Evolutionary conservation across 2,113 vertebrate species (phyloP), one percentile per base, ranked within the genome.

Genomic region (Oreotrochilus melanogaster): DNA sequence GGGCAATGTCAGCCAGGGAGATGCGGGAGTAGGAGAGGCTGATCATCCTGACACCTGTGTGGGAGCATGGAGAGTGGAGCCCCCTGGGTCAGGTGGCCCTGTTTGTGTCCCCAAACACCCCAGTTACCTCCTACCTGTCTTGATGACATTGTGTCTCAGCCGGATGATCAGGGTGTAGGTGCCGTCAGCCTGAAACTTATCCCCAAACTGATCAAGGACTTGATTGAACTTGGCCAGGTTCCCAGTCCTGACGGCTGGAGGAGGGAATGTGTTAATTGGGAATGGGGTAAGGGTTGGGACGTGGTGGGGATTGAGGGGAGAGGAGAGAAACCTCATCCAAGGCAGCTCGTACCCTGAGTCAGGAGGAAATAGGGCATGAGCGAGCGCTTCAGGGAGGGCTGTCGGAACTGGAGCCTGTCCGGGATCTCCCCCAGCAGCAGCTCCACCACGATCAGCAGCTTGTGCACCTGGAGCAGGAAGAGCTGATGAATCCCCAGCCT

Each of bases 131-230:
- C 78, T 88, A 99, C 99, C 99, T 14, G 99, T 99, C 97, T 99
- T 99, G 96, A 99, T 99, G 97, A 99, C 99, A 1, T 99, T 99
- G 98, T 99, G 99, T 89, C 99, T 97, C 67, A 99, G 98, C 19
- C 99, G 98, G 95, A 99, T 99, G 98, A 99, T 99, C 31, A 99
- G 98, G 7, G 99, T 99, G 96, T 99, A 99, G 53, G 99, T 99
- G 85, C 99, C 99, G 1, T 99, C 99, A 0, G 99, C 96, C 97
- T 99, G 99, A 58, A 99, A 99, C 98, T 99, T 99, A 98, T 99
- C 99, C 22, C 98, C 98, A 96, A 99, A 99, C 98, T 99, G 98
- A 82, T 99, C 99, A 47, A 99, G 96, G 62, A 97, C 99, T 96
- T 99, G 99, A 98, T 99, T 99, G 93, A 99, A 99, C 97, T 99